Evolutionary conservation across 2,888 invertebrate genomes (phyloP), one percentile per base, ranked within the genome.

Genomic region (Mellilla xanthometata): DNA sequence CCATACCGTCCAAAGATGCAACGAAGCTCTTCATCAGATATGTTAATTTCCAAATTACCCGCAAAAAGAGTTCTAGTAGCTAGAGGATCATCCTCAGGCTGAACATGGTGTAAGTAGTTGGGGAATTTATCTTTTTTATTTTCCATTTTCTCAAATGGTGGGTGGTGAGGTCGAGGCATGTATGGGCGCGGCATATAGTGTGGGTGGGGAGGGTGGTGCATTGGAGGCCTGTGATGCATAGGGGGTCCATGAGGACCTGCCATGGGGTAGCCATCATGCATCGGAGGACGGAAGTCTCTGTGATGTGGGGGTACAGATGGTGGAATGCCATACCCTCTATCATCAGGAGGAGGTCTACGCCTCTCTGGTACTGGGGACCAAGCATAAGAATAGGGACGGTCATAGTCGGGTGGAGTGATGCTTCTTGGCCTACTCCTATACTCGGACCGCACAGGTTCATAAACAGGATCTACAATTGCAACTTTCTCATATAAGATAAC

Each of bases 1-100:
- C 99, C 99, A 82, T 97, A 99, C 49, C 97, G 93, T 23, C 97
- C 97, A 88, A 99, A 99, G 52, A 99, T 97, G 45, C 97, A 92
- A 7, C 97, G 91, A 9, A 99, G 86, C 72, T 98, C 98, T 59
- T 97, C 97, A 76, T 99, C 98, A 1, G 96, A 95, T 60, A 99
- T 99, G 69, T 98, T 97, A n/a, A 98, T 96, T 85, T 99, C 99
- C 57, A 99, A 91, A 81, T 99, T 99, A 29, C 99, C 99, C 34
- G 99, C 98, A 86, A 99, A 99, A 6, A 99, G 90, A 0, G 99
- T 99, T 59, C 99, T 92, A 0, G 98, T 99, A 0, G 99, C 97
- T 19, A 98, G 90, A 0, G 97, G 97, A 88, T 99, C 99, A 75
- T 99, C 98, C 83, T 99, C 99, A 0, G 98, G 98, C 47, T 96